Conservation (phyloP, 2,888 invertebrate species). For the Troides aeacus region DNA sequence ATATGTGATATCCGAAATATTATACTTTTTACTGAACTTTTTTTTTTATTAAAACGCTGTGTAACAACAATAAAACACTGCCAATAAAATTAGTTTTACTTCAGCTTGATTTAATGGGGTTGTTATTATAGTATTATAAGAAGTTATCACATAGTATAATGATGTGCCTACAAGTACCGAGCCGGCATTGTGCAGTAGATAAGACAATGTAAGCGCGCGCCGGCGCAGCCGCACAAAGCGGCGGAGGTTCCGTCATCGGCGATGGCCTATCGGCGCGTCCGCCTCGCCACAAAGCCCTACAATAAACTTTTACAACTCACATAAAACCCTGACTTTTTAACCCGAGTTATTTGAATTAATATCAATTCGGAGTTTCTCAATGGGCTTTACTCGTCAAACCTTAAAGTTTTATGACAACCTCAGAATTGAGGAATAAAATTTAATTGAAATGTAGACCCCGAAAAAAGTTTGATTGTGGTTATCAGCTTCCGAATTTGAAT, state of each 20-base stretch:
- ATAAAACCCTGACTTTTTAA: conserved; percentile 81
- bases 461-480: conserved; percentile 77
- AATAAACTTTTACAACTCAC: conserved; percentile 78
- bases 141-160: conserved; percentile 22
- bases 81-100: background rate
- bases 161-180: conserved; percentile 4
- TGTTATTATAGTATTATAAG: conserved; percentile 22
- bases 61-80: background rate
- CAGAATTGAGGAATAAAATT: conserved; percentile 79
- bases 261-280: conserved; percentile 74
- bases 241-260: conserved; percentile 61
- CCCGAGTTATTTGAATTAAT: conserved; percentile 80
- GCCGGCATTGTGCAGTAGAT: conserved; percentile 30
- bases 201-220: conserved; percentile 37
- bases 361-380: conserved; percentile 80
- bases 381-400: conserved; percentile 79
- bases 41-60: too few relatives aligned
- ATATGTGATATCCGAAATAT: too few relatives aligned
- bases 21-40: too few relatives aligned
- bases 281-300: conserved; percentile 77
- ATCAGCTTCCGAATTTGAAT: conserved; percentile 80
- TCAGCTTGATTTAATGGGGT: conserved; percentile 9
- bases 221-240: conserved; percentile 36
- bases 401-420: conserved; percentile 78
- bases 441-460: conserved; percentile 76